Evolutionary conservation across 2,888 invertebrate species (phyloP).

Genomic region (Diogma glabrata): DNA sequence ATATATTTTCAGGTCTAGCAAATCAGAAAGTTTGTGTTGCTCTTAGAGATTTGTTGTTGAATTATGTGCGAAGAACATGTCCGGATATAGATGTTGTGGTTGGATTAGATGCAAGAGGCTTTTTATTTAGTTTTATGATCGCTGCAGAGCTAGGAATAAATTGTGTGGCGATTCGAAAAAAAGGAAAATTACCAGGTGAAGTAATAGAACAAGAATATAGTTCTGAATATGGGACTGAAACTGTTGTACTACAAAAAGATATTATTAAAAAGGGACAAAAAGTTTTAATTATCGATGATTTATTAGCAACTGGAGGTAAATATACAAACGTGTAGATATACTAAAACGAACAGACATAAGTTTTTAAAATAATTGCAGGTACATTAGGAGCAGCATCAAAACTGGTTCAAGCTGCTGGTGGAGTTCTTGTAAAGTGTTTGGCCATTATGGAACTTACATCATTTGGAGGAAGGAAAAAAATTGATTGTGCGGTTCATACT

Average conservation of each 20-base stretch:
- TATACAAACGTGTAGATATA: too few species aligned
- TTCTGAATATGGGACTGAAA: constrained; percentile 85
- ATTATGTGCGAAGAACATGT: constrained; percentile 44
- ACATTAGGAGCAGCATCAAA: constrained; percentile 60
- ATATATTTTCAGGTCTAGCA: constrained; percentile 77
- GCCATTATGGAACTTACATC: constrained; percentile 67
- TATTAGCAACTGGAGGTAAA: constrained; percentile 96
- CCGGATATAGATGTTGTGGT: constrained; percentile 64
- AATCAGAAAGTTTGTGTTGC: constrained; percentile 58
- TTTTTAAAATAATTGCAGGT: too few species aligned
- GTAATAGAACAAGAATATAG: constrained; percentile 54
- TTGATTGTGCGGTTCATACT: constrained; percentile 56
- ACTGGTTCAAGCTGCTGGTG: constrained; percentile 52
- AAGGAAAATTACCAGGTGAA: constrained; percentile 89
- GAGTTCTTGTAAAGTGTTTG: constrained; percentile 56
- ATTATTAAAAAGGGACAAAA: constrained; percentile 55
- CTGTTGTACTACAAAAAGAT: constrained; percentile 72
- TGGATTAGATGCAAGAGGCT: constrained; percentile 89
- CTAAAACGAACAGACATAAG: too few species aligned
- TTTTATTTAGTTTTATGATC: constrained; percentile 78
- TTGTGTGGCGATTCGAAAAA: constrained; percentile 88
- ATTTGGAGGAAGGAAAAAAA: constrained; percentile 58
- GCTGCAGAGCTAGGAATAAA: constrained; percentile 67
- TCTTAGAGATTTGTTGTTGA: constrained; percentile 58
- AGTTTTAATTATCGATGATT: constrained; percentile 84